These are phyloP conservation scores for Clivina fossor DNA, from an alignment of 2,888 invertebrate species.

Conservation along the genomic window DNA sequence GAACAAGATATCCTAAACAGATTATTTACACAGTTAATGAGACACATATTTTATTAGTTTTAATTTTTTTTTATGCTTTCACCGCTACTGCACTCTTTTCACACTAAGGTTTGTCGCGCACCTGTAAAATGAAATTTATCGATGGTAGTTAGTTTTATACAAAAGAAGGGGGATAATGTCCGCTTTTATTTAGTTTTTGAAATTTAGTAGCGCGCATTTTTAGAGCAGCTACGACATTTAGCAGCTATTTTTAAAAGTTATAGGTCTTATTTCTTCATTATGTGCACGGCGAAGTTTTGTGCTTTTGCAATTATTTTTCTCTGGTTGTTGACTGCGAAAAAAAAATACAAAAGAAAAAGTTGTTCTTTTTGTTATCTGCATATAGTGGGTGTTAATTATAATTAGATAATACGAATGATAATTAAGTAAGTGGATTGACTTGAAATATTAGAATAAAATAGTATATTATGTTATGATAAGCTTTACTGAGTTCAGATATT, in stretches of 20 bases:
- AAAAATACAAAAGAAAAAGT: too few relatives aligned
- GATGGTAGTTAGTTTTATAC: constrained; percentile 16
- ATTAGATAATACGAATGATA: too few relatives aligned
- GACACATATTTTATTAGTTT: constrained; percentile 27
- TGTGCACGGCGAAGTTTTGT: constrained; percentile 13
- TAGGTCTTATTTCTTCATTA: constrained; percentile 18
- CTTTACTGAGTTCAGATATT: too few relatives aligned
- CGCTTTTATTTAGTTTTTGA: constrained; percentile 18
- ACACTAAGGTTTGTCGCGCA: too few relatives aligned
- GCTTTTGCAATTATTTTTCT: constrained; percentile 13
- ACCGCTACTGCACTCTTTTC: not conserved
- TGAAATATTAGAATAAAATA: too few relatives aligned
- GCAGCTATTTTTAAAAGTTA: constrained; percentile 9
- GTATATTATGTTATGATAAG: too few relatives aligned
- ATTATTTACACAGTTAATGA: constrained; percentile 29
- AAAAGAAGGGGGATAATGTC: constrained; percentile 6
- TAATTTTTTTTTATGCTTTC: constrained; percentile 20
- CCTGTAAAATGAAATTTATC: constrained; percentile 20
- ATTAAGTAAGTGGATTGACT: too few relatives aligned
- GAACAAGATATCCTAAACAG: constrained; percentile 18
- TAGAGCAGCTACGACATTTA: constrained; percentile 14
- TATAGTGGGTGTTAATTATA: too few relatives aligned
- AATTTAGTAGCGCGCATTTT: constrained; percentile 12
- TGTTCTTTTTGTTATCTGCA: too few relatives aligned
- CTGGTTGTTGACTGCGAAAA: too few relatives aligned